These are phyloP conservation scores for Danio choprae DNA, from an alignment of 2,797 vertebrate species.

Conservation along the genomic window DNA sequence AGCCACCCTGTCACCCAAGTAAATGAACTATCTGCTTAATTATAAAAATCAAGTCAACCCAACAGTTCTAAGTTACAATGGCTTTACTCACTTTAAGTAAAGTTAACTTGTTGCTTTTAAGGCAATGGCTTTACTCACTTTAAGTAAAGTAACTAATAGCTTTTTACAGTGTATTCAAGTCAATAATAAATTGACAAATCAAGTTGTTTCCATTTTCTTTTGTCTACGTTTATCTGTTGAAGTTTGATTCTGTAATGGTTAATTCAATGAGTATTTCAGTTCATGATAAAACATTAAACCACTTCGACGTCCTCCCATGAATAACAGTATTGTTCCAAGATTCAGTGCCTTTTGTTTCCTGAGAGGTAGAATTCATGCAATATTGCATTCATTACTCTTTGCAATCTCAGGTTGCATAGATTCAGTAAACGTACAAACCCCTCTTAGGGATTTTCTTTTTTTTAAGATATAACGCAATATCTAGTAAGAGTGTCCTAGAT, in stretches of 20 bases:
- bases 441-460: not conserved
- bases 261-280: not conserved
- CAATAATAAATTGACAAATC: not conserved
- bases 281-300: not conserved
- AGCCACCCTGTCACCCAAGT: no score
- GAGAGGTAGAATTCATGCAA: constrained; percentile 11
- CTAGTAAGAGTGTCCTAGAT: not conserved
- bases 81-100: no score
- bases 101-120: no score
- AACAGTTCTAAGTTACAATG: no score
- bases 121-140: no score
- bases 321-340: not conserved
- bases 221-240: not conserved
- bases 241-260: not conserved
- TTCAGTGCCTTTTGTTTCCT: constrained; percentile 8
- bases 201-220: not conserved
- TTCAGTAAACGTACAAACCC: constrained; percentile 13
- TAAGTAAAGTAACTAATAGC: no score
- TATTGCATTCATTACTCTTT: not conserved
- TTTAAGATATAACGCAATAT: not conserved
- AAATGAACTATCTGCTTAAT: no score
- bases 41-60: no score
- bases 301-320: not conserved
- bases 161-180: no score
- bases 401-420: constrained; percentile 1